phyloP scores from a whole-genome alignment of 2,797 vertebrate genomes.

The Lutjanus argentimaculatus region DNA sequence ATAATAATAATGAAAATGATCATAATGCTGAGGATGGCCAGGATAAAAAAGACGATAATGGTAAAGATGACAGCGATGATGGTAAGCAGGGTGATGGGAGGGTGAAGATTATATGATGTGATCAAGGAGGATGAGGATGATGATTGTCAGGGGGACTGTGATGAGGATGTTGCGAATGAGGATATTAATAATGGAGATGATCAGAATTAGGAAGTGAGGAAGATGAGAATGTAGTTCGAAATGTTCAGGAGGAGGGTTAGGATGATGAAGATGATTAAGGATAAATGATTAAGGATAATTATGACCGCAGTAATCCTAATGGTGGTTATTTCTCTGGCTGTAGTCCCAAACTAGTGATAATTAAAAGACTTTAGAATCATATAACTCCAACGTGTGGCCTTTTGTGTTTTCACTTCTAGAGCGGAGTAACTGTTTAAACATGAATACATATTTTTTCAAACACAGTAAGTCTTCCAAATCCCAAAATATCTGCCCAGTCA shows the following conservation, averaged over 20 bases:
- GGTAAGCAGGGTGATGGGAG: too few relatives aligned
- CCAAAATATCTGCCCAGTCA: conserved; percentile 6
- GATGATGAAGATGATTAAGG: neutral
- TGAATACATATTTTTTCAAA: neutral
- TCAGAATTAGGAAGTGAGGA: neutral
- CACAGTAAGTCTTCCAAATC: conserved; percentile 14
- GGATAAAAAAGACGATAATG: neutral
- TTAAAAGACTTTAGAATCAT: neutral
- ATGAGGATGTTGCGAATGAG: too few relatives aligned
- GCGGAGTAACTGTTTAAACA: neutral
- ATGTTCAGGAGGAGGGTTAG: too few relatives aligned
- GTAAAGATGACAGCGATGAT: neutral
- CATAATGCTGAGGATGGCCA: neutral
- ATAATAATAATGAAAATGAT: neutral
- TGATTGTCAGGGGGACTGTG: too few relatives aligned
- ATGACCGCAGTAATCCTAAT: neutral
- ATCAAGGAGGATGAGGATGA: neutral
- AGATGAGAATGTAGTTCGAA: too few relatives aligned
- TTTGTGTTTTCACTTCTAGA: neutral
- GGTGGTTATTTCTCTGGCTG: neutral
- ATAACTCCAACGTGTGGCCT: neutral
- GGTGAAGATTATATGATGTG: neutral
- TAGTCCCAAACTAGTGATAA: neutral
- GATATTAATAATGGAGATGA: neutral
- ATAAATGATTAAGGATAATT: neutral